Base-by-base conservation (phyloP, 2,113 vertebrate genomes). In the Pampusana beccarii region DNA sequence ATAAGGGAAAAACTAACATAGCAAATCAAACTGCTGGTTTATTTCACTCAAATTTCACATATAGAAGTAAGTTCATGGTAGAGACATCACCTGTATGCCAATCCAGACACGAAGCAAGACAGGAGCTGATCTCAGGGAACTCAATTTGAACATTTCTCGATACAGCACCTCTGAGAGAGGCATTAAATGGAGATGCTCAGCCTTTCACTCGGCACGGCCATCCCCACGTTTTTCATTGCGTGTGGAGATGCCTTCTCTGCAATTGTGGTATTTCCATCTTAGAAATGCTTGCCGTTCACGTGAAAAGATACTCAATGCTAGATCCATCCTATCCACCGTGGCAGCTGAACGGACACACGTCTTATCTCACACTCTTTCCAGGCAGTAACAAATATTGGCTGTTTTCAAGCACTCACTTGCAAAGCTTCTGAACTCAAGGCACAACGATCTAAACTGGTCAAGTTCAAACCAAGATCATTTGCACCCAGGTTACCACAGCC, bases 241-340 rank as follows among this genome's bases (percentile, higher is more conserved):
- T 4, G 14, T 3, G 4, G 57, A 18, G 66, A 78, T 7, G 24
- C 0, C 4, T 73, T 57, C 34, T 73, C 60, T 40, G 24, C 0
- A 0, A 66, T 1, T 66, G 36, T 2, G 13, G 7, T 62, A 74
- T 42, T 84, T 89, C 23, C 53, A 46, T 36, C 51, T 87, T 29
- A 20, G 23, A 20, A 64, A 29, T 48, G 83, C 73, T 51, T 78
- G 11, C 38, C 28, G 67, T 44, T 78, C 21, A 11, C 0, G 1
- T 61, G 29, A 88, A 91, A 73, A 92, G 42, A 36, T 14, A 60
- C 9, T 84, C 4, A 42, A 34, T 81, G 36, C 36, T 81, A 48
- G 16, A 66, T 53, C 66, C n/a, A 44, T 44, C 69, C 44, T 42
- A 70, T 28, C 15, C 78, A 62, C 48, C 64, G 26, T 5, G 24